These are phyloP conservation scores for Clusia tigrina DNA, from an alignment of 2,888 invertebrate genomes.

Conservation along the genomic window DNA sequence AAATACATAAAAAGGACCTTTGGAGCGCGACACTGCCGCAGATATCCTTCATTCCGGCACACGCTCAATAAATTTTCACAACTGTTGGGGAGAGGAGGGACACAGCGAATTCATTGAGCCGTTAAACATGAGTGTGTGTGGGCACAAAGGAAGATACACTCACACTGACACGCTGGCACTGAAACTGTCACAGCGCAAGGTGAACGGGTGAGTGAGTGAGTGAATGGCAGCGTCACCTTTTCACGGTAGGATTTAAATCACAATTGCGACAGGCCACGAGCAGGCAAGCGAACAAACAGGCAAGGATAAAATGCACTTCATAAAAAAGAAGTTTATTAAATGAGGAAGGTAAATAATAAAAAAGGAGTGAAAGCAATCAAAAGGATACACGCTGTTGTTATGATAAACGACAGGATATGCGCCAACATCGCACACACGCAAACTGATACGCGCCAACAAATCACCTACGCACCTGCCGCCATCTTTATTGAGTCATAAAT, in stretches of 20 bases:
- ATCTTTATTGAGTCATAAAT: slow-evolving; percentile 33
- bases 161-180: background rate
- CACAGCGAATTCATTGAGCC: slow-evolving; percentile 12
- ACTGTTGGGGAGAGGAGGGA: slow-evolving; percentile 23
- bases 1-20: too few species aligned
- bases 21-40: too few species aligned
- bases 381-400: slow-evolving; percentile 8
- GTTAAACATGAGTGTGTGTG: slow-evolving; percentile 10
- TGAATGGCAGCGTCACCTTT: background rate
- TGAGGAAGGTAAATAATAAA: background rate
- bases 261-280: background rate
- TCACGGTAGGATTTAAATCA: background rate
- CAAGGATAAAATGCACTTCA: background rate
- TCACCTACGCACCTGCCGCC: slow-evolving; percentile 14
- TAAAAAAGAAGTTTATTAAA: slow-evolving; percentile 17
- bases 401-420: slow-evolving; percentile 14
- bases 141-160: background rate
- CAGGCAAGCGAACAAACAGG: background rate
- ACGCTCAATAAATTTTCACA: too few species aligned
- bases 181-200: background rate
- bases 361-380: slow-evolving; percentile 8
- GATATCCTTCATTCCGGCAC: too few species aligned
- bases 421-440: background rate
- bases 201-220: too few species aligned
- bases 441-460: slow-evolving; percentile 11